These are phyloP conservation scores for Cromileptes altivelis DNA, from an alignment of 2,113 vertebrate species.

Conservation along the genomic window DNA sequence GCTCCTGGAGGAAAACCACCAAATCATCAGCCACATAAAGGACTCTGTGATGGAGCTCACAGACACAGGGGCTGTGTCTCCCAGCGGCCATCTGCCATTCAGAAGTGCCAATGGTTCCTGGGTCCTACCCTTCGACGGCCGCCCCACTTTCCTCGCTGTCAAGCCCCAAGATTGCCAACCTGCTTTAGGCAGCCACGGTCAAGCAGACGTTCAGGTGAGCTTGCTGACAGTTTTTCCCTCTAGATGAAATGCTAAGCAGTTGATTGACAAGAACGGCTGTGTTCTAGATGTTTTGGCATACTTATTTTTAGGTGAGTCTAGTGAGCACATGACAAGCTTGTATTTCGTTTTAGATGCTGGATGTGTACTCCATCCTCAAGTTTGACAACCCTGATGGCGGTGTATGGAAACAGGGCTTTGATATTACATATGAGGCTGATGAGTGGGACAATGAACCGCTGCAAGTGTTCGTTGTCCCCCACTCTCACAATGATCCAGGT, in stretches of 20 bases:
- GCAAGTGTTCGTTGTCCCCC: conserved; percentile 96
- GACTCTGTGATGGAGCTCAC: conserved; percentile 98
- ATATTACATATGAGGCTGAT: conserved; percentile 91
- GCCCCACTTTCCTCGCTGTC: conserved; percentile 91
- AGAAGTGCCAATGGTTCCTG: conserved; percentile 91
- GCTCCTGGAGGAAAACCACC: conserved; percentile 98
- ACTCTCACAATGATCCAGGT: conserved; percentile 99
- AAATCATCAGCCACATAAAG: conserved; percentile 99
- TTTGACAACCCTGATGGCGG: conserved; percentile 97
- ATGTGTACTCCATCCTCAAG: conserved; percentile 90
- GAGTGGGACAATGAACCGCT: conserved; percentile 94
- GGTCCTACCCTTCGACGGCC: conserved; percentile 91
- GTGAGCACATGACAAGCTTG: not conserved
- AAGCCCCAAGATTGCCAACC: conserved; percentile 95
- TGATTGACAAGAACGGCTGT: not conserved
- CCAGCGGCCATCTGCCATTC: conserved; percentile 88
- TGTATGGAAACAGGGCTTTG: conserved; percentile 98
- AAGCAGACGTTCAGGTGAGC: conserved; percentile 92
- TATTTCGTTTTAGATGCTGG: conserved; percentile 88
- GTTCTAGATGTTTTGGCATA: not conserved
- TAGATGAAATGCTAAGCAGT: not conserved
- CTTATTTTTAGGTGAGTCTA: not conserved
- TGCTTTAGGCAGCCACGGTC: conserved; percentile 82
- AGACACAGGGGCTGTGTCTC: conserved; percentile 89
- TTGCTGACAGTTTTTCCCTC: not conserved